Percentiles rank a stretch among this genome's conserved stretches.
phyloP scores from a whole-genome alignment of 2,113 vertebrate species.

The Sus scrofa region DNA sequence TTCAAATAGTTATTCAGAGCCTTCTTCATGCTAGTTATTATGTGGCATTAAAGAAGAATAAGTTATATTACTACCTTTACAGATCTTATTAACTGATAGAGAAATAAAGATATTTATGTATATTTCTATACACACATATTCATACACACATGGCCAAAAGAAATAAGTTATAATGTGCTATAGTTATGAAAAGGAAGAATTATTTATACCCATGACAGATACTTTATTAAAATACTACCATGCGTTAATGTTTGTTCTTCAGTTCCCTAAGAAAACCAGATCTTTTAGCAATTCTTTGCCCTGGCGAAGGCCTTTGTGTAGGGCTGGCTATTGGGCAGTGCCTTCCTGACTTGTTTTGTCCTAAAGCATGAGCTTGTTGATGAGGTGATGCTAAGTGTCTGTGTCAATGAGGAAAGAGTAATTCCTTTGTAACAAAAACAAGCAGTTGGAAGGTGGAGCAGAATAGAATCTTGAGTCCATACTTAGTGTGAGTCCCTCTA shows the following conservation, averaged over 20 bases:
- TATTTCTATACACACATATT: background rate
- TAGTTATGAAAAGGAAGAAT: conserved; percentile 21
- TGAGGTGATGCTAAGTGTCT: background rate
- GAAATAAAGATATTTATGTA: background rate
- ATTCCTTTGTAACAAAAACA: conserved; percentile 13
- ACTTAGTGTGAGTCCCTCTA: background rate
- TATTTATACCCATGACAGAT: background rate
- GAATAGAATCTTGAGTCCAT: background rate
- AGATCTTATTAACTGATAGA: background rate
- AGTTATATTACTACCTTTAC: background rate
- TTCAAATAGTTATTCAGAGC: conserved; percentile 18
- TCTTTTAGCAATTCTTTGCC: background rate
- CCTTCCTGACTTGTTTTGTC: background rate
- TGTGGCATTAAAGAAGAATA: background rate
- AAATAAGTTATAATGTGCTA: background rate
- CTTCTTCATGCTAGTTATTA: conserved; percentile 1
- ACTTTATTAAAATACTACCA: background rate
- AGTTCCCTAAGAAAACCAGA: background rate
- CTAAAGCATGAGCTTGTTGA: background rate
- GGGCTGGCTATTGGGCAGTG: background rate
- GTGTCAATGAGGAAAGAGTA: background rate
- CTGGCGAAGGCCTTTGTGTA: background rate
- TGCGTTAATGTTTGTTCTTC: background rate
- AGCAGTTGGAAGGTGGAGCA: background rate
- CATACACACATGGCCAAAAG: background rate